phyloP scores from a whole-genome alignment of 1,140 invertebrate species.

The Chymomyza costata region DNA sequence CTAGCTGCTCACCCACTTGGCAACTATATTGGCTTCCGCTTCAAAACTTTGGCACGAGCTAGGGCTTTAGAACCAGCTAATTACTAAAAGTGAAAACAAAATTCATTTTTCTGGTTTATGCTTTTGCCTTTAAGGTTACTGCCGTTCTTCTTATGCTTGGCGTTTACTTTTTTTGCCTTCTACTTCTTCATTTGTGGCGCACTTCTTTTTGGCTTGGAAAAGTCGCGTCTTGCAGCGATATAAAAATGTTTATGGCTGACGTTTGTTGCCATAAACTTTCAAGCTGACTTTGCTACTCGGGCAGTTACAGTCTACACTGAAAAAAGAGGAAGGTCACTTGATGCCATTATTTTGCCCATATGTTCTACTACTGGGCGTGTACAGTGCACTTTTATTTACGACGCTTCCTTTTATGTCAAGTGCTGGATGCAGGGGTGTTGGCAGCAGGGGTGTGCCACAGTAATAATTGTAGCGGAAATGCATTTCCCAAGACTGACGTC shows the following conservation, averaged over 20 bases:
- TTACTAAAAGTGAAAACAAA: slow-evolving; percentile 68
- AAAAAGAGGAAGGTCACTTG: slow-evolving; percentile 31
- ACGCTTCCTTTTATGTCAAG: no score
- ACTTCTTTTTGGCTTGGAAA: neutral
- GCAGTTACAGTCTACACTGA: slow-evolving; percentile 30
- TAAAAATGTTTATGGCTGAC: slow-evolving; percentile 62
- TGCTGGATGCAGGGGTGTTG: no score
- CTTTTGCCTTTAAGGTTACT: slow-evolving; percentile 41
- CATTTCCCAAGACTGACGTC: no score
- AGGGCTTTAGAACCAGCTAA: slow-evolving; percentile 44
- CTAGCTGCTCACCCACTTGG: neutral
- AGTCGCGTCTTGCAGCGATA: slow-evolving; percentile 41
- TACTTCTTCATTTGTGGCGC: neutral
- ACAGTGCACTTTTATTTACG: no score
- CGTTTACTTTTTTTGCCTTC: neutral
- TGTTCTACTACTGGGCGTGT: no score
- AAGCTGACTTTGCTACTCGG: slow-evolving; percentile 30
- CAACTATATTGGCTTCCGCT: slow-evolving; percentile 3
- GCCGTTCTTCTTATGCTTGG: neutral
- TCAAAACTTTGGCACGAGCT: slow-evolving; percentile 4
- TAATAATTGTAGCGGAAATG: no score
- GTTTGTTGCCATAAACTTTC: slow-evolving; percentile 57
- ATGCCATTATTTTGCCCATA: no score
- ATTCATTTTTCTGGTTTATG: slow-evolving; percentile 64
- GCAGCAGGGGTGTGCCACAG: no score